Conservation (phyloP, 2,113 vertebrate genomes). For the Zapornia atra region DNA sequence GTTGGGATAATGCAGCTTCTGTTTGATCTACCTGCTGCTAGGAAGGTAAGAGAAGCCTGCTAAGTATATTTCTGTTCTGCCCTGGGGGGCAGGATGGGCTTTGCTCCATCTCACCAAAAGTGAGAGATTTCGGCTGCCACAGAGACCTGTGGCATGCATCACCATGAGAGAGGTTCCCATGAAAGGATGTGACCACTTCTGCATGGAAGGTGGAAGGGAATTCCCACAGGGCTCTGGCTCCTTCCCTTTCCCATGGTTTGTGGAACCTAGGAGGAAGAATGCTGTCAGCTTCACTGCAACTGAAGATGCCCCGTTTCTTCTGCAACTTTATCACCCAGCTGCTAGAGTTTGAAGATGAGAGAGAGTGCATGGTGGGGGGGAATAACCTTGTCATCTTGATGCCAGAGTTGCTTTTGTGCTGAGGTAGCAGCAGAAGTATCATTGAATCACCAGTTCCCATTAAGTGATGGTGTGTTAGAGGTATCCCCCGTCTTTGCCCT, state of each 20-base stretch:
- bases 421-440: too few species aligned
- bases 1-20: neutral
- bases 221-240: neutral
- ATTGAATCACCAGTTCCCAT: neutral
- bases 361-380: rapidly evolving
- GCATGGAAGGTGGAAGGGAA: neutral
- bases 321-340: neutral
- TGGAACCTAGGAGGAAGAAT: neutral
- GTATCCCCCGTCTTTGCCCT: rapidly evolving
- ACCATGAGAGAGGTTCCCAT: neutral
- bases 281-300: neutral
- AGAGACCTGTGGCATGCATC: neutral
- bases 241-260: neutral
- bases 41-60: neutral
- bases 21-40: neutral
- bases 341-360: neutral
- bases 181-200: neutral
- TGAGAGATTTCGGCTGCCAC: neutral
- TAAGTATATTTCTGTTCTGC: neutral
- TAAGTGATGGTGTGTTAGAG: neutral
- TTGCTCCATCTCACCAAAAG: neutral
- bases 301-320: neutral
- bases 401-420: neutral
- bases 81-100: neutral
- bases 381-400: neutral